Evolutionary conservation across 2,113 vertebrate species (phyloP).

Genomic region (Siniperca chuatsi): DNA sequence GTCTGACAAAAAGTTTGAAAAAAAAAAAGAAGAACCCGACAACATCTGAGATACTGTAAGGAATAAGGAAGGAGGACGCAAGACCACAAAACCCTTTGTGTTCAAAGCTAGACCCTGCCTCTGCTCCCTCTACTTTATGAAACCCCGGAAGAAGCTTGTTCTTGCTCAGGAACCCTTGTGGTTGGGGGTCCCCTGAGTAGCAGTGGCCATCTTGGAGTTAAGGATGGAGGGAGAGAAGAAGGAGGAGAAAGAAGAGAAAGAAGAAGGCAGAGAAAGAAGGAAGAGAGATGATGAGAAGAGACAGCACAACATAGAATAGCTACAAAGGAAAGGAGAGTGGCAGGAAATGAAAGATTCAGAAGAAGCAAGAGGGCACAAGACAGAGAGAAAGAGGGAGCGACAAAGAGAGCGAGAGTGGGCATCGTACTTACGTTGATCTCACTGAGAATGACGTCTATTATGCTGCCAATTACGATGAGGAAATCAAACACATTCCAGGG

Average conservation of each 20-base stretch:
- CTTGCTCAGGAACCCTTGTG: conserved; percentile 41
- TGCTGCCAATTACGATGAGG: conserved; percentile 99
- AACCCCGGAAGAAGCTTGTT: conserved; percentile 53
- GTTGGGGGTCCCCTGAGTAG: conserved; percentile 50
- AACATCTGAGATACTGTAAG: conserved; percentile 55
- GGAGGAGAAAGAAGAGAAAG: conserved; percentile 32
- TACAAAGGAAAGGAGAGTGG: conserved; percentile 60
- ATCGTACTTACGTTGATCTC: conserved; percentile 99
- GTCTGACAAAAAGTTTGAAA: conserved; percentile 39
- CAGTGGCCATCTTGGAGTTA: conserved; percentile 77
- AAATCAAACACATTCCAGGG: conserved; percentile 99
- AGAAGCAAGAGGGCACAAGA: conserved; percentile 71
- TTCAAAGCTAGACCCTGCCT: conserved; percentile 64
- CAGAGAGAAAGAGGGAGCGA: conserved; percentile 75
- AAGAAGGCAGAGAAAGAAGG: conserved; percentile 24
- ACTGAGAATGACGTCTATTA: conserved; percentile 99
- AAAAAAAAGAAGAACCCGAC: conserved; percentile 40
- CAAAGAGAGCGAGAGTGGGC: conserved; percentile 84
- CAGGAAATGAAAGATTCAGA: conserved; percentile 67
- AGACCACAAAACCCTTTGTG: conserved; percentile 35
- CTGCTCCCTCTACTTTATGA: conserved; percentile 41
- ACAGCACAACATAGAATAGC: conserved; percentile 55
- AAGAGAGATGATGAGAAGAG: conserved; percentile 71
- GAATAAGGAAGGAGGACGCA: conserved; percentile 46
- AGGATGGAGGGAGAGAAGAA: conserved; percentile 49